phyloP scores from a whole-genome alignment of 2,797 vertebrate species.

The Catostomus latipinnis region DNA sequence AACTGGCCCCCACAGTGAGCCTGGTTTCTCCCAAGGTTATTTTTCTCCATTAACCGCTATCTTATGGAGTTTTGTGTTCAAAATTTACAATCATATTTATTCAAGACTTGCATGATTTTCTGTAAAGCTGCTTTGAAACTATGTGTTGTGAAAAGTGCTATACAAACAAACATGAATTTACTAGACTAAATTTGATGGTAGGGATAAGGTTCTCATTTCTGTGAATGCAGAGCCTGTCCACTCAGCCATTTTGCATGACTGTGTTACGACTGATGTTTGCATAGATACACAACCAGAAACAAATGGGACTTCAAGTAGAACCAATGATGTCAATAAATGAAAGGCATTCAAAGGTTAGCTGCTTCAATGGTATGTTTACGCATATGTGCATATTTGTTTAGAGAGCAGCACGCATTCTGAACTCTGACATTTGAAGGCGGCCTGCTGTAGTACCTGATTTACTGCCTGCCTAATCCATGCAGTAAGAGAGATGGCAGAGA shows the following conservation, averaged over 20 bases:
- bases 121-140: no score
- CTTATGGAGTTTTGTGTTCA: no score
- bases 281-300: conserved; percentile 72
- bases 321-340: conserved; percentile 51
- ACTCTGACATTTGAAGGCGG: conserved; percentile 51
- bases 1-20: no score
- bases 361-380: conserved; percentile 5
- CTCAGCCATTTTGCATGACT: conserved; percentile 73
- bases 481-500: conserved; percentile 33
- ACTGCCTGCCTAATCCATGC: conserved; percentile 25
- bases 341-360: conserved; percentile 53
- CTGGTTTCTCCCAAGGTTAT: no score
- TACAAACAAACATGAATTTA: no score
- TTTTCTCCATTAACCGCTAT: no score
- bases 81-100: no score
- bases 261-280: conserved; percentile 75
- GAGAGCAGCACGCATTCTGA: conserved; percentile 20
- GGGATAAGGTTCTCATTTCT: no score
- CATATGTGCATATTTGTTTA: not conserved
- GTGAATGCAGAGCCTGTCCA: conserved; percentile 58
- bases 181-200: no score
- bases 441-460: not conserved
- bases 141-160: no score
- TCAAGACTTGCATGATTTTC: no score
- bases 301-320: conserved; percentile 51